A percentile compares a stretch with the other conserved stretches of the same genome.
Evolutionary conservation across 2,888 invertebrate species (phyloP).

Genomic region (Aricia artaxerxes): DNA sequence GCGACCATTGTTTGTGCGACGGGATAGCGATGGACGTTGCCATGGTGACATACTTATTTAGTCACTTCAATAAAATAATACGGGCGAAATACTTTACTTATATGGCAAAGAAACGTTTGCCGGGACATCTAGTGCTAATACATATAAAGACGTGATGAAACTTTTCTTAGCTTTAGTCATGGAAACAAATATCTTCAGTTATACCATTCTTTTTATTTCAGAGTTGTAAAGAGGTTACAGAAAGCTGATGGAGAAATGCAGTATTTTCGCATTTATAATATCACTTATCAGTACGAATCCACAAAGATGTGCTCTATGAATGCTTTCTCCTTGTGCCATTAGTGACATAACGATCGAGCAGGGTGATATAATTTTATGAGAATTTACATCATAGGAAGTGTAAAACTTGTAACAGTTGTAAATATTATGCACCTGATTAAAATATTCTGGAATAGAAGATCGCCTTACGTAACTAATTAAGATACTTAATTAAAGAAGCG

Average conservation of each 20-base stretch:
- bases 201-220: neutral
- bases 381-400: constrained; percentile 16
- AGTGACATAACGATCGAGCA: constrained; percentile 12
- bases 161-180: no score
- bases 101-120: no score
- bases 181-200: neutral
- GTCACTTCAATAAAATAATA: no score
- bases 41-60: no score
- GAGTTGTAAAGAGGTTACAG: neutral
- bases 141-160: no score
- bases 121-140: no score
- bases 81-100: no score
- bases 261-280: neutral
- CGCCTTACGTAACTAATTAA: constrained; percentile 13
- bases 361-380: constrained; percentile 14
- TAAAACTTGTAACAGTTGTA: constrained; percentile 3
- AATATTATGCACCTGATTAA: neutral
- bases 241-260: neutral
- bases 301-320: constrained; percentile 1
- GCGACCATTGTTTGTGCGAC: no score
- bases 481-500: neutral
- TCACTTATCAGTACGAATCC: neutral
- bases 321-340: constrained; percentile 18
- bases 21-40: no score
- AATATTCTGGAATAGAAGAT: neutral